Base-by-base conservation (phyloP, 2,797 vertebrate species). In the Toxotes lorentzi region DNA sequence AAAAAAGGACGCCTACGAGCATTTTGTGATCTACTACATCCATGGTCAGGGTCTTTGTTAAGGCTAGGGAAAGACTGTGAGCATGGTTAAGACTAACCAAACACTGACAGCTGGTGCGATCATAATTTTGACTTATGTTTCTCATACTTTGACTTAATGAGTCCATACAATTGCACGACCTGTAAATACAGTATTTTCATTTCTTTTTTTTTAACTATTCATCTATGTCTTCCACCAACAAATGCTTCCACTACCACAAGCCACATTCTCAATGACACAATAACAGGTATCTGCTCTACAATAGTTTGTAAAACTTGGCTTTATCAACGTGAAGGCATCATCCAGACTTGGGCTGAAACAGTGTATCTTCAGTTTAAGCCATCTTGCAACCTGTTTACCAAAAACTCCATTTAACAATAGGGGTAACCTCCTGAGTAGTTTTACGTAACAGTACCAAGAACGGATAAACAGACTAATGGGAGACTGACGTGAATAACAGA, bases 401-500 rank as follows among this genome's bases (percentile, higher is more conserved):
- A 41, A 41, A 14, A 13, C 10, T 38, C 10, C 38, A 40, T 2
- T 17, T 30, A 35, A 24, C n/a, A 4, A 27, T 30, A 34, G n/a
- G 47, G 5, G 9, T 48, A 60, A 48, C 23, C 24, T 58, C 30
- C 14, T 4, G 16, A 56, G 13, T 21, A 56, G 47, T 59, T 65
- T 63, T 13, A 67, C 51, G 57, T 32, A 75, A 61, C 62, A 67
- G 59, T 56, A 59, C 59, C 8, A 66, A 48, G 41, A 62, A 60
- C 34, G 59, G 65, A 71, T 77, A 40, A 71, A 70, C 17, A 64
- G 45, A 79, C 54, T 16, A 63, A 84, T 30, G 60, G 21, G 21
- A 48, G 40, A 71, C 60, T 77, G 38, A 35, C 24, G 62, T 56
- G 51, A 84, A 85, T 78, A 76, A 76, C 57, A 43, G 70, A 66